These are phyloP conservation scores for Melanaphis sacchari DNA, from an alignment of 1,140 invertebrate genomes.

Conservation along the genomic window DNA sequence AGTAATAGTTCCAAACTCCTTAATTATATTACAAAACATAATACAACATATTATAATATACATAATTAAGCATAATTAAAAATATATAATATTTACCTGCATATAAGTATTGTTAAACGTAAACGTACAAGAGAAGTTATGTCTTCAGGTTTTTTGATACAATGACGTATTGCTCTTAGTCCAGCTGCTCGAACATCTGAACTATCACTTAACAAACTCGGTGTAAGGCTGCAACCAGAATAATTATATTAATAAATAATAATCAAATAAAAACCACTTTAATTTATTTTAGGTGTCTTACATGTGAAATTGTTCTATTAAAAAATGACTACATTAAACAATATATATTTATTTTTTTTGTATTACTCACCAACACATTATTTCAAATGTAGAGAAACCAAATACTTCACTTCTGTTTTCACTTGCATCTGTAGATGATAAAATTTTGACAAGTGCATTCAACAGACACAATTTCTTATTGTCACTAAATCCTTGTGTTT, in stretches of 20 bases:
- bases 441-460: conserved; percentile 50
- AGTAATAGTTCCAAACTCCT: conserved; percentile 82
- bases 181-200: conserved; percentile 88
- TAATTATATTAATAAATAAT: conserved; percentile 54
- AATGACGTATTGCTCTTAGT: conserved; percentile 83
- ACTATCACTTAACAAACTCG: conserved; percentile 82
- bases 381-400: conserved; percentile 55
- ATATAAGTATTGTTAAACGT: conserved; percentile 82
- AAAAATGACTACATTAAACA: neutral
- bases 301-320: neutral
- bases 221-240: conserved; percentile 75
- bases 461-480: conserved; percentile 55
- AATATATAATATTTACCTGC: conserved; percentile 67
- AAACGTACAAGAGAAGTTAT: conserved; percentile 79
- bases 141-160: conserved; percentile 79
- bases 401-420: conserved; percentile 49
- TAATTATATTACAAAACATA: conserved; percentile 59
- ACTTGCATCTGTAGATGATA: neutral
- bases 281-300: neutral
- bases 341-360: neutral
- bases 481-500: conserved; percentile 49
- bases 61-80: neutral
- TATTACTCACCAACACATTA: conserved; percentile 56
- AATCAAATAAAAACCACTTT: neutral
- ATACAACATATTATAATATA: neutral